Base-by-base conservation (phyloP, 2,888 invertebrate genomes). In the Choristoneura rosaceana region DNA sequence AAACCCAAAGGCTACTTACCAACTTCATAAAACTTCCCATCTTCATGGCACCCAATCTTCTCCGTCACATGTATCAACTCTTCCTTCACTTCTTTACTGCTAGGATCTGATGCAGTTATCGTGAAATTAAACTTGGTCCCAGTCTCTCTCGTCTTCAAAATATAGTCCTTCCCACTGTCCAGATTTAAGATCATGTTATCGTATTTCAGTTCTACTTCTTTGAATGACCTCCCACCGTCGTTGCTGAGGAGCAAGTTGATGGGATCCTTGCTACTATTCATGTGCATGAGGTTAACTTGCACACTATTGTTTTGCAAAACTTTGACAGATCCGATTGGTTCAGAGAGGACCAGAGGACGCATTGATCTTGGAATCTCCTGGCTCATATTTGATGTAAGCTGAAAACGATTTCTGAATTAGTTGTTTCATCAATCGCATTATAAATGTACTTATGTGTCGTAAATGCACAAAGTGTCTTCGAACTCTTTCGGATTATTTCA, bases 91-190 rank as follows among this genome's bases (percentile, higher is more conserved):
- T 84, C 83, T 68, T 85, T 86, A 0, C 69, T 73, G 4, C 67
- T 81, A 61, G 67, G 71, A 74, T 88, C 87, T 10, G 85, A 77
- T 1, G 90, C 74, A 0, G 92, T 93, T 69, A 93, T 90, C 0
- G 93, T 93, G 60, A 94, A 93, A 77, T 93, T 92, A 55, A 94
- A 94, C 75, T 90, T 93, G 0, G 92, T 94, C 2, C 89, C 93
- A 0, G 94, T 94, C 79, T 94, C 93, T 75, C 86, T 92, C 0
- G 94, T 93, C 80, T 94, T 93, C 52, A 94, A 75, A 62, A 94
- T 85, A 74, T 94, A 94, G 75, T 94, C 90, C 73, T 83, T 90
- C 5, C 94, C 94, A 25, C 92, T 91, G 79, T 90, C 86, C 9
- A 94, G 81, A 73, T 94, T 91, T 0, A 90, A 78, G 61, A 94